These are phyloP conservation scores for Calliopum simillimum DNA, from an alignment of 2,888 invertebrate genomes.

Conservation along the genomic window DNA sequence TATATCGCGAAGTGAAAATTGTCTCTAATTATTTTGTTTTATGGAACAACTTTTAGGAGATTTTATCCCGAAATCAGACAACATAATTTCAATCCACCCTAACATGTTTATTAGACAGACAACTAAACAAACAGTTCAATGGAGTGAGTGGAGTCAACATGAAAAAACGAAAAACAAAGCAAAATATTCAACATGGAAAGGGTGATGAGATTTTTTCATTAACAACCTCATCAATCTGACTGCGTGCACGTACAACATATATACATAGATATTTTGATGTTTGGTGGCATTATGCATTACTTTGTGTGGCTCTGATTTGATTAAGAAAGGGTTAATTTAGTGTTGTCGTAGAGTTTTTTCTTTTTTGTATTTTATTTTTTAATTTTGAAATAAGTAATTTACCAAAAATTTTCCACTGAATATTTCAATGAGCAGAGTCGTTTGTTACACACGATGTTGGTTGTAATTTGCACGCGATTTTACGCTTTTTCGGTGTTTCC, in stretches of 20 bases:
- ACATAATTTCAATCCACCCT: too few relatives aligned
- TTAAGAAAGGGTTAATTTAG: too few relatives aligned
- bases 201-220: conserved; percentile 60
- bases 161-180: neutral
- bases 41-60: too few relatives aligned
- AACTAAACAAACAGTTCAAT: neutral
- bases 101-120: too few relatives aligned
- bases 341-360: too few relatives aligned
- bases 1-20: too few relatives aligned
- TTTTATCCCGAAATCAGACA: too few relatives aligned
- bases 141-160: neutral
- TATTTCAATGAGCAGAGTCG: conserved; percentile 5
- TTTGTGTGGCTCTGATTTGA: too few relatives aligned
- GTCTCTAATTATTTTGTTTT: too few relatives aligned
- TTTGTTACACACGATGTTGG: neutral
- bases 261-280: too few relatives aligned
- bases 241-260: neutral
- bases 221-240: conserved; percentile 56
- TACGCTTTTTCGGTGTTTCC: neutral
- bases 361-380: too few relatives aligned
- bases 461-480: neutral
- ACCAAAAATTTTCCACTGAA: neutral
- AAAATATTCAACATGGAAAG: conserved; percentile 32
- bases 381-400: neutral
- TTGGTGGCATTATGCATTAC: too few relatives aligned